Conservation (phyloP, 2,113 vertebrate species). For the Solea solea region DNA sequence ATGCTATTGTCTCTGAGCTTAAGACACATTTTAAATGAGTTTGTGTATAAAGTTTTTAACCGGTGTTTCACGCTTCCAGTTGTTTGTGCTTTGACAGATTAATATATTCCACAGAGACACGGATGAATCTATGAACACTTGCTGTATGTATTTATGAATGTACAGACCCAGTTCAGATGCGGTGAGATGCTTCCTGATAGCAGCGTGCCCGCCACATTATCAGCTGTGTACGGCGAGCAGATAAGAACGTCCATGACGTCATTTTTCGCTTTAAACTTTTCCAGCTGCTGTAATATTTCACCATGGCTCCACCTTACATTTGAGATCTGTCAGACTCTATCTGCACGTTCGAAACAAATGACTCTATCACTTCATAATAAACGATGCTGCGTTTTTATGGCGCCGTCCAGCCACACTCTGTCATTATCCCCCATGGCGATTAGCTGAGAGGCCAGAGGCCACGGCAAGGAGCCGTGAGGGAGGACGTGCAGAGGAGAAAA, state of each 20-base stretch:
- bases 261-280: slow-evolving; percentile 31
- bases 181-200: neutral
- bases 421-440: slow-evolving; percentile 28
- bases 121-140: slow-evolving; percentile 1
- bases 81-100: slow-evolving; percentile 1
- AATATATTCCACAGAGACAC: neutral
- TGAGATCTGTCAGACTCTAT: slow-evolving; percentile 36
- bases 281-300: slow-evolving; percentile 54
- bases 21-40: neutral
- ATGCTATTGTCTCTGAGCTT: neutral
- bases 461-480: neutral
- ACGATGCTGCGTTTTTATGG: slow-evolving; percentile 10
- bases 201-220: slow-evolving; percentile 15
- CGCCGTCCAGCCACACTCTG: neutral
- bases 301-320: slow-evolving; percentile 38
- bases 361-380: slow-evolving; percentile 28
- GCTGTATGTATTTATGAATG: slow-evolving; percentile 21
- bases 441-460: slow-evolving; percentile 23
- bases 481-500: neutral
- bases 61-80: neutral
- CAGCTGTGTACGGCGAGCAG: slow-evolving; percentile 17
- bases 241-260: slow-evolving; percentile 39
- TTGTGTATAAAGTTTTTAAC: neutral
- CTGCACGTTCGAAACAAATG: slow-evolving; percentile 30
- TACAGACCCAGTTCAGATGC: neutral